These are phyloP conservation scores for Telmatochromis sp. DNA, from an alignment of 2,113 vertebrate genomes.

Conservation along the genomic window DNA sequence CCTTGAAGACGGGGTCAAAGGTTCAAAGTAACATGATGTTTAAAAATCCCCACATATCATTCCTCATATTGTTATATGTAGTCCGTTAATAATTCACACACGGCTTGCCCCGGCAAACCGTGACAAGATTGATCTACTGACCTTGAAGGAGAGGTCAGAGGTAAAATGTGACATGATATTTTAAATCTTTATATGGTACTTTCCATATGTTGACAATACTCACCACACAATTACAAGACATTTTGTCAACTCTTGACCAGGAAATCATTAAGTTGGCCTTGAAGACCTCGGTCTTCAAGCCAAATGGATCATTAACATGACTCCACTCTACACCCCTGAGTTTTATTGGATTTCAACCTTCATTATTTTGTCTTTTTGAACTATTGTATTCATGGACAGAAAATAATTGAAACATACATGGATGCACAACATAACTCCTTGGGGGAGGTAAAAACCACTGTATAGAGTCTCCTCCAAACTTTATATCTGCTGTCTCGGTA, in stretches of 20 bases:
- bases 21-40: background rate
- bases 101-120: background rate
- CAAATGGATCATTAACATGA: background rate
- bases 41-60: background rate
- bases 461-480: background rate
- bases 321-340: background rate
- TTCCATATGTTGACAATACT: background rate
- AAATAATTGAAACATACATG: background rate
- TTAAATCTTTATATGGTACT: background rate
- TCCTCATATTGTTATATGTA: background rate
- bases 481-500: background rate
- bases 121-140: background rate
- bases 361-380: background rate
- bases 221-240: background rate
- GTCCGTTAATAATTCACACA: background rate
- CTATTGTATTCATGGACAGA: background rate
- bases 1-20: background rate
- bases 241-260: background rate
- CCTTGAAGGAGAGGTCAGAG: background rate
- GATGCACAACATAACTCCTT: background rate
- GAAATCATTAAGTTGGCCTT: background rate
- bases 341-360: background rate
- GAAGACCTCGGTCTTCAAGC: background rate
- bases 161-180: background rate
- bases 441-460: background rate